Percentiles rank a stretch among this genome's conserved stretches.
phyloP scores from a whole-genome alignment of 2,797 vertebrate genomes.

The Mionectes olivaceus region DNA sequence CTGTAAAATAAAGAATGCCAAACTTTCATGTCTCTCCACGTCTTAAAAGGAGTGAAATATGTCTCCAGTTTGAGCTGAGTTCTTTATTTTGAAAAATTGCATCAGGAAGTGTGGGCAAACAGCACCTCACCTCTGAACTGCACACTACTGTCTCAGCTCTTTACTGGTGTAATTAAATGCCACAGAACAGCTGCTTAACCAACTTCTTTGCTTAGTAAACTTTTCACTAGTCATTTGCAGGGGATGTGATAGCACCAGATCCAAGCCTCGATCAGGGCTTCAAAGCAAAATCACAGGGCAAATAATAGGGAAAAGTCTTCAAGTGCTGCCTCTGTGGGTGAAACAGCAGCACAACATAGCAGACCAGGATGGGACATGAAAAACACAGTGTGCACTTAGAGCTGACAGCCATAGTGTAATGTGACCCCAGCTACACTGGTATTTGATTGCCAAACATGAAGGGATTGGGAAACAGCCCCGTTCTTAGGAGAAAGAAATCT shows the following conservation, averaged over 20 bases:
- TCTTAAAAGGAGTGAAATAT: not conserved
- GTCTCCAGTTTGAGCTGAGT: not conserved
- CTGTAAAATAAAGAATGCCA: slow-evolving; percentile 12
- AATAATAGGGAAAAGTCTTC: not conserved
- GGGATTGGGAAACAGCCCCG: slow-evolving; percentile 26
- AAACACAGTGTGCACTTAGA: slow-evolving; percentile 17
- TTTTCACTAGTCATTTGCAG: not conserved
- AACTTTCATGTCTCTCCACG: not conserved
- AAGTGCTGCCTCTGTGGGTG: not conserved
- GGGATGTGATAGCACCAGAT: not conserved
- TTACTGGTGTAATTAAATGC: not conserved
- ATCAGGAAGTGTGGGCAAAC: not conserved
- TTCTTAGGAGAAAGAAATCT: slow-evolving; percentile 50
- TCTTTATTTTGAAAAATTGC: slow-evolving; percentile 14
- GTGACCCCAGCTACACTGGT: slow-evolving; percentile 50
- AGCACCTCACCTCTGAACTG: slow-evolving; percentile 34
- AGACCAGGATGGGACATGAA: slow-evolving; percentile 33
- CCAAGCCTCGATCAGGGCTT: not conserved
- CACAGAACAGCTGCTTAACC: not conserved
- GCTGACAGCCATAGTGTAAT: slow-evolving; percentile 50
- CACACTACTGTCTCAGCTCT: not conserved
- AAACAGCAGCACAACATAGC: not conserved
- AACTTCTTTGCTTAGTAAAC: not conserved
- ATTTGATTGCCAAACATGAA: slow-evolving; percentile 41
- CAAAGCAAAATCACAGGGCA: not conserved